Evolutionary conservation across 2,888 invertebrate genomes (phyloP), one percentile per base, ranked within the genome.

Genomic region (Cheilosia impressa): DNA sequence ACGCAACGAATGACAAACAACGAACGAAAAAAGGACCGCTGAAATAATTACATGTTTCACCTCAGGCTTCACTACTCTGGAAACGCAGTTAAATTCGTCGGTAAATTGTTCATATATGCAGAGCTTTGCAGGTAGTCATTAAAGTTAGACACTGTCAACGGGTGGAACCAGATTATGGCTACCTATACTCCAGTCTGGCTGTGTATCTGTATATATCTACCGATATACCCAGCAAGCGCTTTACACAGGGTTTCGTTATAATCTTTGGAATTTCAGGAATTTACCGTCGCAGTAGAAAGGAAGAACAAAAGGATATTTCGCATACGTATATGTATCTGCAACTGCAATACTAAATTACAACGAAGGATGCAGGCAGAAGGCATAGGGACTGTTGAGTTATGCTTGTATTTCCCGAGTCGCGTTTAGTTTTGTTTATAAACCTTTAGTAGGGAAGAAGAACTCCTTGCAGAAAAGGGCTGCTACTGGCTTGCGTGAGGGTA

Each of bases 231-330:
- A 15, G 65, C 50, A 38, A 58, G 41, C 47, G 58, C 65, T 65
- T 65, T 45, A 60, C 45, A 60, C 27, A 66, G 65, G 58, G 60
- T 78, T 78, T 65, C 10, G 22, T 53, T 60, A 60, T 72, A 82
- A 71, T 82, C 65, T 78, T 72, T 72, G 78, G 78, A 78, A 83
- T 78, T 78, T 72, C 5, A 78, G 50, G 55, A 78, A 83, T 78
- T 62, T 55, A 31, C 47, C 38, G 66, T 83, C 72, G 78, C 82
- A 83, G 60, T 17, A 45, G 10, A 55, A 45, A 38, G 19, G 38
- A 55, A 5, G 52, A 47, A 41, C 62, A 73, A 68, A 73, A 60
- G 65, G 60, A 60, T 34, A 72, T 47, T 76, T 63, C 55, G 43
- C 60, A 62, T 78, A 72, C 45, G 34, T 77, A 9, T 22, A 22